Evolutionary conservation across 2,113 vertebrate genomes (phyloP).

Genomic region (Micronycteris hirsuta): DNA sequence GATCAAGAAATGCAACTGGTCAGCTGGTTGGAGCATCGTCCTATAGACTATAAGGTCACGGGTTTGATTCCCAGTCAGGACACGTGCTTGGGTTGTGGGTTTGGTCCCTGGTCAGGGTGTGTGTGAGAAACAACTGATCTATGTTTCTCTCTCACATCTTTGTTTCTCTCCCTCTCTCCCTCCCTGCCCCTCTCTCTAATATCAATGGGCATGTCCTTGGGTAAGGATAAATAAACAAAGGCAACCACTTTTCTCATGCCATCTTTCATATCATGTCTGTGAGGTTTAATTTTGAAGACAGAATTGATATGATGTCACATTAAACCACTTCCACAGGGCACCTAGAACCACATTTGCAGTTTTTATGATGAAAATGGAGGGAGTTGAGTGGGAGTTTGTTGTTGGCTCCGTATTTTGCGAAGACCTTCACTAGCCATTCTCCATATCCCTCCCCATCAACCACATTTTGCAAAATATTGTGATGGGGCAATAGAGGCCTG

Average conservation of each 20-base stretch:
- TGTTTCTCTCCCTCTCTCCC: too few relatives aligned
- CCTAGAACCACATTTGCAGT: neutral
- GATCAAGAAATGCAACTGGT: neutral
- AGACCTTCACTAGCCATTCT: neutral
- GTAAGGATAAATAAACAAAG: too few relatives aligned
- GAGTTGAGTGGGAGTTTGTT: neutral
- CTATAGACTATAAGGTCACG: too few relatives aligned
- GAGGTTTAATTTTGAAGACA: constrained; percentile 61
- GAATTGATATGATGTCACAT: constrained; percentile 65
- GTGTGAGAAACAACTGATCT: too few relatives aligned
- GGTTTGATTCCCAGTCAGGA: too few relatives aligned
- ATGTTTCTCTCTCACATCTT: too few relatives aligned
- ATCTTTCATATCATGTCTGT: constrained; percentile 63
- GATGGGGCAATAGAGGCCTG: neutral
- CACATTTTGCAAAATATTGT: neutral
- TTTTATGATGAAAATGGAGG: constrained; percentile 41
- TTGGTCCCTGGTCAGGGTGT: too few relatives aligned
- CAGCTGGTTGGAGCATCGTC: too few relatives aligned
- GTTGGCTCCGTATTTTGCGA: neutral
- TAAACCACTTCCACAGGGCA: constrained; percentile 1
- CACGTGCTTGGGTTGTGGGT: too few relatives aligned
- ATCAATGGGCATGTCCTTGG: too few relatives aligned
- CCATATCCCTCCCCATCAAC: neutral
- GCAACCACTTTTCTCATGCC: constrained; percentile 45
- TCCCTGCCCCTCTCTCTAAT: too few relatives aligned